Evolutionary conservation across 2,113 vertebrate genomes (phyloP), one percentile per base, ranked within the genome.

Genomic region (Anseranas semipalmata): DNA sequence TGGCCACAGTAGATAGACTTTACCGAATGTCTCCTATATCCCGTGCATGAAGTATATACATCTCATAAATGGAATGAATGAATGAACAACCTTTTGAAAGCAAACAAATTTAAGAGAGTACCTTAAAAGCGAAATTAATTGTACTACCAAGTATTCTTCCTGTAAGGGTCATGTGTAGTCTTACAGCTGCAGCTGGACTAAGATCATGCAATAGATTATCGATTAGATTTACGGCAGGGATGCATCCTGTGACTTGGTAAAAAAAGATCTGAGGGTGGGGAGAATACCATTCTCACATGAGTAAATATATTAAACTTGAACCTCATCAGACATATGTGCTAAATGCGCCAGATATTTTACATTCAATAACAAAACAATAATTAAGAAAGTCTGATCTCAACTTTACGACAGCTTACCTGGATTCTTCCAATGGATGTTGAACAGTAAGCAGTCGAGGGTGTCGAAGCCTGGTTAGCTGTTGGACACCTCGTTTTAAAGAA

Each of bases 391-490:
- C 65, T 52, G 10, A 32, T 84, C 16, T 63, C 50, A 85, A 45
- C 45, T 95, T 92, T 27, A 90, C 46, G 52, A 77, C 63, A 85
- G 50, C 80, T 98, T 97, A 99, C 99, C 99, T 98, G 59, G 99
- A 99, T 97, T 99, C 99, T 95, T 99, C 99, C 90, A 99, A 97
- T n/a, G 99, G 99, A 97, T 99, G 99, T 78, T 99, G 99, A 30
- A 99, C 99, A 41, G 99, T 99, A 94, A 99, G 98, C 39, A 99
- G 98, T 28, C 99, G 98, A 35, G 99, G 99, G 78, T 99, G 99
- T 66, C 99, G 98, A 85, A 99, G 98, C 70, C 99, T 98, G 62
- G 99, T 99, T 78, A 99, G 97, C 95, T 99, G 99, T 16, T 99
- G 99, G 87, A 99, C 99, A 39, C 99, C 99, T 97, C 97, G 98